These are phyloP conservation scores for Lepisosteus oculatus DNA, from an alignment of 2,113 vertebrate species.

Conservation along the genomic window DNA sequence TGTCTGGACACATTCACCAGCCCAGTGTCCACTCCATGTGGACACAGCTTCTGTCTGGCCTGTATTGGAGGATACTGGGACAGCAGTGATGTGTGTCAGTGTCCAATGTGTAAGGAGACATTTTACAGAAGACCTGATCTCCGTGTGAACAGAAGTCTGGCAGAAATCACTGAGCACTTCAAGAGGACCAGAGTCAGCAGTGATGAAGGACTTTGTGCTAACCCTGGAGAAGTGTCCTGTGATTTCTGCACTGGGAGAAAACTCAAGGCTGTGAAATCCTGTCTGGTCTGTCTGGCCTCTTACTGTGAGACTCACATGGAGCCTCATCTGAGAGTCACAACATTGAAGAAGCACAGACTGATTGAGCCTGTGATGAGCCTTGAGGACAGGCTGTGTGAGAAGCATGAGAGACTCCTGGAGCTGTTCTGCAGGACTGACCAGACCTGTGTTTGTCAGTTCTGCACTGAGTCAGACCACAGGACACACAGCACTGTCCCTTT, in stretches of 20 bases:
- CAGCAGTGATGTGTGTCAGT: not conserved
- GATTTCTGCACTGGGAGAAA: constrained; percentile 19
- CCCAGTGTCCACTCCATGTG: constrained; percentile 4
- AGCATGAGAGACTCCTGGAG: constrained; percentile 14
- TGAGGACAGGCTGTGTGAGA: not conserved
- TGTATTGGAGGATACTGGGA: constrained; percentile 9
- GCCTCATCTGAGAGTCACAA: no score
- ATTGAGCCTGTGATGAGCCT: not conserved
- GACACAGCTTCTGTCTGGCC: constrained; percentile 4
- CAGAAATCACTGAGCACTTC: not conserved
- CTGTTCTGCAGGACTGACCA: constrained; percentile 19
- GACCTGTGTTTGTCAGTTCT: not conserved
- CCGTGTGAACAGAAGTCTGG: not conserved
- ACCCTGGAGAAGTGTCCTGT: constrained; percentile 1
- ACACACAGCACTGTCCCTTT: not conserved
- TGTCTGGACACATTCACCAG: constrained; percentile 8
- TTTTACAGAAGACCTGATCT: not conserved
- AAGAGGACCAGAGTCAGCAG: not conserved
- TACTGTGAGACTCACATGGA: no score
- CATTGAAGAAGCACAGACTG: constrained; percentile 12
- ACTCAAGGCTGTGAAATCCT: constrained; percentile 11
- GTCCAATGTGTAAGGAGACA: constrained; percentile 6
- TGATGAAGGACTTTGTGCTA: not conserved
- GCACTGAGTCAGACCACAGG: not conserved
- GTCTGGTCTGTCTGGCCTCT: constrained; percentile 17